phyloP scores from a whole-genome alignment of 1,140 invertebrate species.

The Wasmannia auropunctata region DNA sequence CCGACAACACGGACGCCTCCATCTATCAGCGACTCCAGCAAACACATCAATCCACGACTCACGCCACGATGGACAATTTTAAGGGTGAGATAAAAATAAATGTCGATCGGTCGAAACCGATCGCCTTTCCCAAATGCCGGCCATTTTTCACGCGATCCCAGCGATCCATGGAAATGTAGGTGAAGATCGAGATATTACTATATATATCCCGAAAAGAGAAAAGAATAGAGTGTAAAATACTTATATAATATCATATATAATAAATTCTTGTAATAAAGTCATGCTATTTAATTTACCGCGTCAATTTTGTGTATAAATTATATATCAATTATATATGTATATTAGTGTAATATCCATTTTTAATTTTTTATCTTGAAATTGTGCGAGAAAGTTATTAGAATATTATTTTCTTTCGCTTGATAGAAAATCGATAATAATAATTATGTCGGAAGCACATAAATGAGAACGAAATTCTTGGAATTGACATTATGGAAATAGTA shows the following conservation, averaged over 20 bases:
- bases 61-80: slow-evolving; percentile 77
- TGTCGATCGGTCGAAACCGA: slow-evolving; percentile 61
- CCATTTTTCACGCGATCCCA: slow-evolving; percentile 39
- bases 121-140: background rate
- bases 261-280: background rate
- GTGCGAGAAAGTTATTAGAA: background rate
- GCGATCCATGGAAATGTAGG: slow-evolving; percentile 27
- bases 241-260: background rate
- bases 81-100: slow-evolving; percentile 76
- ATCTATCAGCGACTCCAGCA: slow-evolving; percentile 81
- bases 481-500: slow-evolving; percentile 1
- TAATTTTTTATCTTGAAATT: background rate
- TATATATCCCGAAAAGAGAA: background rate
- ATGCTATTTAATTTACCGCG: background rate
- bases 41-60: slow-evolving; percentile 82
- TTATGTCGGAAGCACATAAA: background rate
- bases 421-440: background rate
- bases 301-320: background rate
- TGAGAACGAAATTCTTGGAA: background rate
- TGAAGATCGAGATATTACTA: background rate
- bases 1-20: slow-evolving; percentile 79
- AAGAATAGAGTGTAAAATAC: background rate
- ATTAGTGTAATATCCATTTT: background rate
- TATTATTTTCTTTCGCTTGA: background rate
- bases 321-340: background rate